These are phyloP conservation scores for Trididemnum nubilum DNA, from an alignment of 23 tunicate species.

Conservation along the genomic window DNA sequence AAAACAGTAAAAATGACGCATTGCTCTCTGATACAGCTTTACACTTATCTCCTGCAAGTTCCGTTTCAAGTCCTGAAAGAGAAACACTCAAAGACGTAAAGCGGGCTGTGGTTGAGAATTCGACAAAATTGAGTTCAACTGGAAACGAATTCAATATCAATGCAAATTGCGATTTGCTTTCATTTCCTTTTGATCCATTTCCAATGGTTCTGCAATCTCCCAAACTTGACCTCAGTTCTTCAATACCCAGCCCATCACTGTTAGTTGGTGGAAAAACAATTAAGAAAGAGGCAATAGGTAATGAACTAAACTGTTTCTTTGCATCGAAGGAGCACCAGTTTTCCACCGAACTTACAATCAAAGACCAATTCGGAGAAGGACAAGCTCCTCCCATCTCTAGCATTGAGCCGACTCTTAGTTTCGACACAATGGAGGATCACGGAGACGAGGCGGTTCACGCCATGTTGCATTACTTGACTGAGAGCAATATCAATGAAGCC, in stretches of 20 bases:
- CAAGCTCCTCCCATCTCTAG: conserved; percentile 41
- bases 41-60: conserved; percentile 1
- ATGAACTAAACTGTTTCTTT: too few species aligned
- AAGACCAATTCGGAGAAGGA: not conserved
- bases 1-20: conserved; percentile 20
- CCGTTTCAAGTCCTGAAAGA: conserved; percentile 22
- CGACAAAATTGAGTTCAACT: too few species aligned
- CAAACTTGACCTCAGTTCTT: not conserved
- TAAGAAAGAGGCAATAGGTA: not conserved
- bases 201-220: conserved; percentile 15
- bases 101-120: too few species aligned
- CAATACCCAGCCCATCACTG: not conserved
- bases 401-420: conserved; percentile 51
- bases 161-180: too few species aligned
- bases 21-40: conserved; percentile 40
- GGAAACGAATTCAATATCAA: too few species aligned
- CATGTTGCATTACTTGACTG: conserved; percentile 47
- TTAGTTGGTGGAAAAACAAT: not conserved
- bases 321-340: not conserved
- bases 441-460: conserved; percentile 51
- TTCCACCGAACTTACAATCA: not conserved
- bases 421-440: conserved; percentile 2
- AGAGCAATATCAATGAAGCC: not conserved
- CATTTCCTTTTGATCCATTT: too few species aligned
- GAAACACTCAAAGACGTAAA: too few species aligned